These are phyloP conservation scores for Ascidia mentula DNA, from an alignment of 23 tunicate genomes.

Conservation along the genomic window DNA sequence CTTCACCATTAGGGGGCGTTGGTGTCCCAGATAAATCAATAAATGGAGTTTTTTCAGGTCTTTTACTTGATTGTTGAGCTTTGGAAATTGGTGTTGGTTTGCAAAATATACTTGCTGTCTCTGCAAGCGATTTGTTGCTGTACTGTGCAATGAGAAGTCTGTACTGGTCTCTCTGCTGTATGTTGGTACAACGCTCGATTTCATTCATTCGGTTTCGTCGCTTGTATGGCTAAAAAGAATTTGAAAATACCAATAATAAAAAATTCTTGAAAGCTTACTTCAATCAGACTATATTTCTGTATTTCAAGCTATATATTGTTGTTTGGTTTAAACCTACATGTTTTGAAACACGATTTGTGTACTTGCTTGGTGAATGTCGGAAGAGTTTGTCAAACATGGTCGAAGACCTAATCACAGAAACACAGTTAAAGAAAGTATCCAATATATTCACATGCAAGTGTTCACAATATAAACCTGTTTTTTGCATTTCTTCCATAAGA, in stretches of 20 bases:
- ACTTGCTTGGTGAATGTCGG: neutral
- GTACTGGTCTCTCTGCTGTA: constrained; percentile 76
- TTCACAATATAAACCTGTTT: too few species aligned
- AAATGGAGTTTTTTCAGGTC: neutral
- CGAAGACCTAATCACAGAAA: neutral
- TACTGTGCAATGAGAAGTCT: constrained; percentile 61
- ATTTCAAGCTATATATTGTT: too few species aligned
- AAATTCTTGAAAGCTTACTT: too few species aligned
- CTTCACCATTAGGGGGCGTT: neutral
- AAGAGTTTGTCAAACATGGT: constrained; percentile 1
- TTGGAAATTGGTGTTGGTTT: neutral
- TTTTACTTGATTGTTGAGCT: neutral
- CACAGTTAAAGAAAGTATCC: too few species aligned
- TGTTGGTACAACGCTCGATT: constrained; percentile 42
- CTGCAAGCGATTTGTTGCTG: constrained; percentile 24
- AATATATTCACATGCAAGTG: too few species aligned
- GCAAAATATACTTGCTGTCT: constrained; percentile 31
- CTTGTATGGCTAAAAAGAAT: neutral
- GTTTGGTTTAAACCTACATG: neutral
- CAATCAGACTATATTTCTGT: too few species aligned
- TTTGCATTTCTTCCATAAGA: too few species aligned
- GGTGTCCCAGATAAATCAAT: neutral
- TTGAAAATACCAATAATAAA: neutral
- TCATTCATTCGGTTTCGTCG: neutral
- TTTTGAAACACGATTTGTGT: neutral